Conservation (phyloP, 2,113 vertebrate genomes). For the Poeciliopsis prolifica region DNA sequence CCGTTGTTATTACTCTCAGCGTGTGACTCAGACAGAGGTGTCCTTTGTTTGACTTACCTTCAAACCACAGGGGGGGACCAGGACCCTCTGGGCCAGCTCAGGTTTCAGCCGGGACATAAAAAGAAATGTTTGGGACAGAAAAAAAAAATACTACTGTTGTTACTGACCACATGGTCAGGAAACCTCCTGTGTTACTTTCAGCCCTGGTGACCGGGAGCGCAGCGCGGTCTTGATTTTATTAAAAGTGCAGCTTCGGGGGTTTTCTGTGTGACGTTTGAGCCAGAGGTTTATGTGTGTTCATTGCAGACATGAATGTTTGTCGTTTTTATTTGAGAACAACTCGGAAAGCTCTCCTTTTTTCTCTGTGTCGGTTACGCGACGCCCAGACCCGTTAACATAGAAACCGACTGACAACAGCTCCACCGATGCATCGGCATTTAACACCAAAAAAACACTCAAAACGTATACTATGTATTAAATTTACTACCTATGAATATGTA, state of each 20-base stretch:
- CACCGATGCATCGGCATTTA: too few relatives aligned
- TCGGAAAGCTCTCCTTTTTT: too few relatives aligned
- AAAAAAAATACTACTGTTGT: constrained; percentile 48
- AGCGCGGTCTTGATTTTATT: background rate
- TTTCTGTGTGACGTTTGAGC: background rate
- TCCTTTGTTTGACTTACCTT: constrained; percentile 68
- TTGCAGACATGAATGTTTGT: too few relatives aligned
- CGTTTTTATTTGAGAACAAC: too few relatives aligned
- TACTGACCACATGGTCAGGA: constrained; percentile 40
- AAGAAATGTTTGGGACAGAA: constrained; percentile 59
- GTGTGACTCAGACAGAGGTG: constrained; percentile 71
- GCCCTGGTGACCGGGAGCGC: constrained; percentile 1
- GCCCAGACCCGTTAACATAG: too few relatives aligned
- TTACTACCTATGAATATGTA: too few relatives aligned
- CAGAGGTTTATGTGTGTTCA: background rate
- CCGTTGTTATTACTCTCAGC: constrained; percentile 65
- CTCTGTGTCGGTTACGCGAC: too few relatives aligned
- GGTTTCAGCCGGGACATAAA: constrained; percentile 67
- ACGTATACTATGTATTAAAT: too few relatives aligned
- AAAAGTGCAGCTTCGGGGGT: background rate
- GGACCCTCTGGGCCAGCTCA: constrained; percentile 42
- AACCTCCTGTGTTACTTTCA: constrained; percentile 38
- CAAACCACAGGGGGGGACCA: constrained; percentile 21
- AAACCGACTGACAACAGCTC: too few relatives aligned
- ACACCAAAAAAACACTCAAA: too few relatives aligned